These are phyloP conservation scores for Xanthia togata DNA, from an alignment of 2,888 invertebrate genomes.

Conservation along the genomic window DNA sequence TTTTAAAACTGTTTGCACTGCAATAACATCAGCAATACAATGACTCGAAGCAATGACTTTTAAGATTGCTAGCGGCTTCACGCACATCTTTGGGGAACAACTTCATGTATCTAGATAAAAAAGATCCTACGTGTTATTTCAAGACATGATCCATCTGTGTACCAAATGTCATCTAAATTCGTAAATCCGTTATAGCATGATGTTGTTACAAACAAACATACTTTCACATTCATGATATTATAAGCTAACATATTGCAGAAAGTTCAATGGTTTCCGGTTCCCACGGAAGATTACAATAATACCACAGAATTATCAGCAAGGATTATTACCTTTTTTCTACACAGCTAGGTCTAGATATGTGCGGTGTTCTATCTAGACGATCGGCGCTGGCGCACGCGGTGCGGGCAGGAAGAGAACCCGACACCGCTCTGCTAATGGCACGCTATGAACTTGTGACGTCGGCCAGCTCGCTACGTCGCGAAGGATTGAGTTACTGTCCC, in stretches of 20 bases:
- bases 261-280: conserved; percentile 14
- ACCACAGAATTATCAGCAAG: conserved; percentile 29
- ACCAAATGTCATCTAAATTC: neutral
- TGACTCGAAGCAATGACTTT: neutral
- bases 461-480: conserved; percentile 65
- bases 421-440: conserved; percentile 81
- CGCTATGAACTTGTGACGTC: conserved; percentile 69
- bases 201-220: neutral
- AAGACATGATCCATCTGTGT: neutral
- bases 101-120: neutral
- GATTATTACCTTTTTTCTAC: conserved; percentile 35
- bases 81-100: too few relatives aligned
- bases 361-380: conserved; percentile 48
- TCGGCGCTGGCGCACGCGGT: conserved; percentile 55
- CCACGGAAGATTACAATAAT: conserved; percentile 27
- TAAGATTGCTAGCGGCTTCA: neutral
- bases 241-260: neutral
- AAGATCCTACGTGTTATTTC: neutral
- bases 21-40: neutral
- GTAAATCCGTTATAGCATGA: neutral
- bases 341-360: conserved; percentile 39
- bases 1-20: neutral
- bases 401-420: conserved; percentile 81
- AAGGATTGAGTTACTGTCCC: conserved; percentile 67
- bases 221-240: neutral